phyloP scores from a whole-genome alignment of 2,113 vertebrate genomes.

The Struthidea cinerea region DNA sequence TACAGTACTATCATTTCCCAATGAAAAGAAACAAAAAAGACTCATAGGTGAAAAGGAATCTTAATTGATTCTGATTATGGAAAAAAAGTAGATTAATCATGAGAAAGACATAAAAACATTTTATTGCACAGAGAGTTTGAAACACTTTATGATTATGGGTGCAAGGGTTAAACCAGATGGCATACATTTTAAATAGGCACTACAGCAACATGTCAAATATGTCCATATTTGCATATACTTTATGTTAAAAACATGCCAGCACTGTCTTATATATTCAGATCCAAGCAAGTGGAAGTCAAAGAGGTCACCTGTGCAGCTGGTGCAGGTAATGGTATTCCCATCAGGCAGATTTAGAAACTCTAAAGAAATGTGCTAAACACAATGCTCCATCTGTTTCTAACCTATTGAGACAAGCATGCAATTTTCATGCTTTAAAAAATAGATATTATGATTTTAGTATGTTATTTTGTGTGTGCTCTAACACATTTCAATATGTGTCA shows the following conservation, averaged over 20 bases:
- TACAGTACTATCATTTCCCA: background rate
- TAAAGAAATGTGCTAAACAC: constrained; percentile 60
- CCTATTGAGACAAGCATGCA: constrained; percentile 33
- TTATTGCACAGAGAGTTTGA: background rate
- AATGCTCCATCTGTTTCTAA: constrained; percentile 64
- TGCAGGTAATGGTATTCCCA: constrained; percentile 71
- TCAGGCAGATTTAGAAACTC: constrained; percentile 63
- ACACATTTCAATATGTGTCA: background rate
- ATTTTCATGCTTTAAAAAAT: background rate
- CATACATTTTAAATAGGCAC: background rate
- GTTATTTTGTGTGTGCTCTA: constrained; percentile 4
- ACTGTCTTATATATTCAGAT: constrained; percentile 63
- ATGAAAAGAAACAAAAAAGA: background rate
- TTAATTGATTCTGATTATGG: background rate
- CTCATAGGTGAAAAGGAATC: background rate
- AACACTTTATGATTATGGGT: background rate
- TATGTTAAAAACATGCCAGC: constrained; percentile 61
- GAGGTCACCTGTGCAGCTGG: constrained; percentile 72
- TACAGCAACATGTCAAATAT: constrained; percentile 53
- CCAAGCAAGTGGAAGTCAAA: constrained; percentile 62
- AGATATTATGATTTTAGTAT: background rate
- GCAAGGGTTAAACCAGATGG: constrained; percentile 43
- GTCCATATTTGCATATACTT: constrained; percentile 65
- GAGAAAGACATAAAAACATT: background rate
- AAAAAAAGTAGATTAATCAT: background rate